phyloP scores from a whole-genome alignment of 2,888 invertebrate genomes.

The Zhuqinia jingwanae region DNA sequence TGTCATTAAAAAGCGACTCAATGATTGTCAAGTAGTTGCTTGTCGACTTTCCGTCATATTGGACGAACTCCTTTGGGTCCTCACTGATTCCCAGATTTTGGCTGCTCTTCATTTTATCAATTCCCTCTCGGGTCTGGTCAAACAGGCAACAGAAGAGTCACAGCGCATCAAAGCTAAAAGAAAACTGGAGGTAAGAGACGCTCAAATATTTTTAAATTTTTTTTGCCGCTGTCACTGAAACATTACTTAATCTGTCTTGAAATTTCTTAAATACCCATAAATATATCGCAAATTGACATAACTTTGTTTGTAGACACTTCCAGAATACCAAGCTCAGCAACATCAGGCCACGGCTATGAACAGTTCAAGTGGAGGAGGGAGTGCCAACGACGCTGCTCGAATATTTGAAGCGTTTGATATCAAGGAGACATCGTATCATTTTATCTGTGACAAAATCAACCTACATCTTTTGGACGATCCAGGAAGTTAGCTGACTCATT shows the following conservation, averaged over 20 bases:
- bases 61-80: slow-evolving; percentile 98
- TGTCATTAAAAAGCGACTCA: slow-evolving; percentile 95
- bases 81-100: slow-evolving; percentile 97
- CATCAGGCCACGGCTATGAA: slow-evolving; percentile 82
- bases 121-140: slow-evolving; percentile 90
- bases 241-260: too few relatives aligned
- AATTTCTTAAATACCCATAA: too few relatives aligned
- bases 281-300: too few relatives aligned
- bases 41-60: slow-evolving; percentile 95
- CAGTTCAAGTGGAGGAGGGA: slow-evolving; percentile 62
- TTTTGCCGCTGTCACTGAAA: too few relatives aligned
- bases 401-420: slow-evolving; percentile 85
- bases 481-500: slow-evolving; percentile 83
- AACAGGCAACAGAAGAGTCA: slow-evolving; percentile 89
- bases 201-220: too few relatives aligned
- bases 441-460: slow-evolving; percentile 95
- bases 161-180: slow-evolving; percentile 91
- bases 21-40: slow-evolving; percentile 95
- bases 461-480: slow-evolving; percentile 98
- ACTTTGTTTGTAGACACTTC: slow-evolving; percentile 81
- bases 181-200: slow-evolving; percentile 89
- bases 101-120: slow-evolving; percentile 95
- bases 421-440: slow-evolving; percentile 98
- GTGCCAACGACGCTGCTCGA: slow-evolving; percentile 64
- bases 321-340: slow-evolving; percentile 88